phyloP scores from a whole-genome alignment of 2,797 vertebrate genomes.

The Sebastes vulpes region DNA sequence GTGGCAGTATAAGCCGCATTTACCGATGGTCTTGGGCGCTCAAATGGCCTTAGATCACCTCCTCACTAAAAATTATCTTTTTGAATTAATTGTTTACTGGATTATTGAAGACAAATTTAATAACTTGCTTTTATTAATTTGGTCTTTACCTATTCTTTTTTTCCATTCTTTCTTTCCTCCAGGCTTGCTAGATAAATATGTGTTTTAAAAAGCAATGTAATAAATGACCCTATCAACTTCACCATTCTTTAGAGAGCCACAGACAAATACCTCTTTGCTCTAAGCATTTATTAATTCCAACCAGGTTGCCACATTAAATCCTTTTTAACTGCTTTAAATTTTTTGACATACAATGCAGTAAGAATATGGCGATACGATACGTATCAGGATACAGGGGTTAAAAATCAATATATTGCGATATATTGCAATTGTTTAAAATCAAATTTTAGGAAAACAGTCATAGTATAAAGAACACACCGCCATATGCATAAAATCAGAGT shows the following conservation, averaged over 20 bases:
- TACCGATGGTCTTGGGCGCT: not conserved
- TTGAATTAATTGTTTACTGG: not conserved
- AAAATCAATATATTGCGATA: too few relatives aligned
- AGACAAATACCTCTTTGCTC: not conserved
- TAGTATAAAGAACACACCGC: too few relatives aligned
- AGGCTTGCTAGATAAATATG: constrained; percentile 9
- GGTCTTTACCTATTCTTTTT: not conserved
- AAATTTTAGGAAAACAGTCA: accelerated
- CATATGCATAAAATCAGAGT: too few relatives aligned
- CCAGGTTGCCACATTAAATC: not conserved
- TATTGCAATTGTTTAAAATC: too few relatives aligned
- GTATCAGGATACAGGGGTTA: too few relatives aligned
- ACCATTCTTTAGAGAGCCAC: not conserved
- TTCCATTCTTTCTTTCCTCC: not conserved
- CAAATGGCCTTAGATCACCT: constrained; percentile 21
- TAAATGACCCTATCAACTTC: not conserved
- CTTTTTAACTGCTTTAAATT: not conserved
- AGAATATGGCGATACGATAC: accelerated
- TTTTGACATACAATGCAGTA: not conserved
- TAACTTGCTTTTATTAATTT: constrained; percentile 15
- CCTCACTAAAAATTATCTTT: not conserved
- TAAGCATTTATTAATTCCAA: not conserved
- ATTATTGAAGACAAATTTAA: constrained; percentile 28
- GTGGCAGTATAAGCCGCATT: constrained; percentile 11
- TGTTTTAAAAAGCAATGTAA: not conserved